Percentiles rank a stretch among this genome's conserved stretches.
Evolutionary conservation across 2,888 invertebrate species (phyloP).

Genomic region (Agrochola litura): DNA sequence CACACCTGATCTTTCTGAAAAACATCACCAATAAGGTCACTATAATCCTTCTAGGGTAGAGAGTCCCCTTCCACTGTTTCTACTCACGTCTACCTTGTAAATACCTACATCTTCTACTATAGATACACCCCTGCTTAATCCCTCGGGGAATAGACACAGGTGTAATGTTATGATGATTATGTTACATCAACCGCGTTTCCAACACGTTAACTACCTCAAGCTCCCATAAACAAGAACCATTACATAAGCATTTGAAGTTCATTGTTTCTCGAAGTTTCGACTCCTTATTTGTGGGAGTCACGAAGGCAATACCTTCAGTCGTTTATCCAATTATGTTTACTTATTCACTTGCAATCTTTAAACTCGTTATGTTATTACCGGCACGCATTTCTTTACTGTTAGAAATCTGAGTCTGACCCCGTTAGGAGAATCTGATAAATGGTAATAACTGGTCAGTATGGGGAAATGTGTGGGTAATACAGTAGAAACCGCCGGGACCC

Average conservation of each 20-base stretch:
- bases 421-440: constrained; percentile 16
- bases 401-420: constrained; percentile 34
- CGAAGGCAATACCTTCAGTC: constrained; percentile 16
- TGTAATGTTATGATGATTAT: too few relatives aligned
- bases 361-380: constrained; percentile 54
- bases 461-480: neutral
- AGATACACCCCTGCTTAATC: too few relatives aligned
- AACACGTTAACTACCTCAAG: neutral
- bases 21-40: too few relatives aligned
- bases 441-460: neutral
- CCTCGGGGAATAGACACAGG: too few relatives aligned
- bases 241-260: constrained; percentile 27
- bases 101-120: too few relatives aligned
- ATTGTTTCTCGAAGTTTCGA: constrained; percentile 51
- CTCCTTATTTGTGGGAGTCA: constrained; percentile 24
- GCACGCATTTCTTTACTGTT: constrained; percentile 57
- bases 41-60: too few relatives aligned
- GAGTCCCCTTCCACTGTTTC: too few relatives aligned
- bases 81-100: too few relatives aligned
- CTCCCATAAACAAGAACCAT: constrained; percentile 9
- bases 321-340: constrained; percentile 57
- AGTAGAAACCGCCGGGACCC: too few relatives aligned
- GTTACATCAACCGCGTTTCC: neutral
- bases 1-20: too few relatives aligned
- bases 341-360: constrained; percentile 44